Base-by-base conservation (phyloP, 2,113 vertebrate genomes). In the Varanus komodoensis region DNA sequence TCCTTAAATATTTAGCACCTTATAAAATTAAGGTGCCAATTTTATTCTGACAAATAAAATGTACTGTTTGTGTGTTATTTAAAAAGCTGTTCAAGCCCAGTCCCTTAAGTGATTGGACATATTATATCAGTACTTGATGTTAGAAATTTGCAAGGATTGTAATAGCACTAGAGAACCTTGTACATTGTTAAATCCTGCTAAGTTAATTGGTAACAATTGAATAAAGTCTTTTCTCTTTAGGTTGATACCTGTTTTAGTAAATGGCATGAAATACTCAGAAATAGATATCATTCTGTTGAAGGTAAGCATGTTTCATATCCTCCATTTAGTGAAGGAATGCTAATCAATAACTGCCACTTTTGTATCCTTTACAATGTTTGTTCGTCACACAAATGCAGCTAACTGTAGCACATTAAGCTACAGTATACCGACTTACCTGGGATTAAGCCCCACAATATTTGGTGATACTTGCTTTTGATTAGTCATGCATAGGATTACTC, bases 181-280 rank as follows among this genome's bases (percentile, higher is more conserved):
- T 38, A 19, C n/a, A 88, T 21, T 44, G 34, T 32, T 17, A 85
- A 54, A 3, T 57, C 68, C 12, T 73, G 8, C 0, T 90, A 80
- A 67, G 25, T 64, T 87, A 29, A 6, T 64, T 27, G 14, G 78
- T 61, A 34, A 23, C 25, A 71, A n/a, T 87, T 87, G 9, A 0
- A 29, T 89, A 34, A 71, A 86, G 91, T 95, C 91, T 17, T 94
- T 91, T 90, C 84, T 94, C 94, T 96, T 7, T 96, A 99, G 99
- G 93, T 97, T 99, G 93, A 99, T 98, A 96, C 99, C 99, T 87
- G 99, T 99, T 81, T 98, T 99, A 90, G 98, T 99, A 95, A 99
- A 99, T 93, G 99, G 99, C 94, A 99, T 99, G 99, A 99, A 99
- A 94, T 99, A 99, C 94, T 99, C 99, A 2, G 99, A 99, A 96